Percentiles rank a stretch among this genome's conserved stretches.
phyloP scores from a whole-genome alignment of 2,797 vertebrate genomes.

The Picus viridis region DNA sequence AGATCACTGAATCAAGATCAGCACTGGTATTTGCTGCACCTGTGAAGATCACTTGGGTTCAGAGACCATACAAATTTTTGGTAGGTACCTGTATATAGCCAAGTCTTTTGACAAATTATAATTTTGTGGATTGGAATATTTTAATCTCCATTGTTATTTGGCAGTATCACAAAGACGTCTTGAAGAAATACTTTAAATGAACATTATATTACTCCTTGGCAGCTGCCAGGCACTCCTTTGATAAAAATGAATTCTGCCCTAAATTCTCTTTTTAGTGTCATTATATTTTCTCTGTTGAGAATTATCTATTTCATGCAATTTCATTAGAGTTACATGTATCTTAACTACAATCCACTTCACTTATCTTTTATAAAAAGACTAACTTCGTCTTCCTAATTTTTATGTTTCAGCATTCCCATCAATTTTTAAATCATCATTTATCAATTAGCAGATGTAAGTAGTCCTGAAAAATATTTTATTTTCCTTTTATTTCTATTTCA shows the following conservation, averaged over 20 bases:
- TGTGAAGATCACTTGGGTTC: neutral
- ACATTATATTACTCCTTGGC: neutral
- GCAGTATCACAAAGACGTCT: neutral
- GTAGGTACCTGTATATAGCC: neutral
- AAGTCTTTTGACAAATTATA: neutral
- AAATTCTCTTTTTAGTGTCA: neutral
- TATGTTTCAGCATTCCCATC: neutral
- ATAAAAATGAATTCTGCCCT: neutral
- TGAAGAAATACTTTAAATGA: neutral
- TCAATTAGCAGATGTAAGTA: neutral
- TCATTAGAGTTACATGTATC: neutral
- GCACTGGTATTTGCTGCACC: neutral
- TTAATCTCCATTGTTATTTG: neutral
- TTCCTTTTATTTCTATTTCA: neutral
- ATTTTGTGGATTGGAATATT: neutral
- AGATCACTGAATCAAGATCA: neutral
- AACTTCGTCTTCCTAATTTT: neutral
- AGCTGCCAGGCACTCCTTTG: neutral
- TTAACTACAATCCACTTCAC: neutral
- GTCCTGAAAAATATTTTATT: neutral
- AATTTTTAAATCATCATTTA: neutral
- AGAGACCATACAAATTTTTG: neutral
- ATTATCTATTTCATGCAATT: neutral
- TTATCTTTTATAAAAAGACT: neutral
- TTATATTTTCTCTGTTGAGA: neutral